Base-by-base conservation (phyloP, 2,888 invertebrate species). In the Drosophila neonasuta region DNA sequence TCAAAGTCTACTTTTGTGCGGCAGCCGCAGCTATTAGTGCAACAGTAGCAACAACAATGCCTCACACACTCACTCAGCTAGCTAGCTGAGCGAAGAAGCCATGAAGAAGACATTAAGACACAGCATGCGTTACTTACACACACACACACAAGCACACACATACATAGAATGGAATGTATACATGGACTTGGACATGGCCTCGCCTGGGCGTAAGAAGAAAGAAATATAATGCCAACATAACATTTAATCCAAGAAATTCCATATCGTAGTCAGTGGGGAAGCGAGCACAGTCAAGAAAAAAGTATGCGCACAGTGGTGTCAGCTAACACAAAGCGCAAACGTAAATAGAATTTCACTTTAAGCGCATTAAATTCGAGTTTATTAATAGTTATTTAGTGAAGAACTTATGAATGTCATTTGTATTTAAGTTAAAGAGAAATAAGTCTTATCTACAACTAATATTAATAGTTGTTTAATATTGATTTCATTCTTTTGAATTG, bases 211-310 rank as follows among this genome's bases (percentile, higher is more conserved):
- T 74, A 74, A 71, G 77, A 68, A 79, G 79, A 83, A 82, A 75
- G 82, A 87, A 87, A 86, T 86, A 86, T 87, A 87, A 87, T 86
- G 75, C 80, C 80, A 80, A 86, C 83, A 86, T 86, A 85, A 83
- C 81, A 79, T 86, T 86, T 87, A 87, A 87, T 87, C 85, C 82
- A 77, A 80, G 84, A 74, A 80, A 81, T 82, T 79, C 84, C 79
- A 82, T 81, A 77, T 74, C 74, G 73, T 69, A 69, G 75, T 67
- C 78, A 67, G 70, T 78, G 63, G 71, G 64, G 60, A 66, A 54
- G 68, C 54, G 34, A 56, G 20, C 44, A 55, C 65, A 51, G 58
- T 32, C 49, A 46, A 50, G 42, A 49, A 55, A 48, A 51, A 68
- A 41, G 44, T 44, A 17, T 20, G 3, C 45, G 74, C 68, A 80